Base-by-base conservation (phyloP, 2,797 vertebrate species). In the Luscinia megarhynchos region DNA sequence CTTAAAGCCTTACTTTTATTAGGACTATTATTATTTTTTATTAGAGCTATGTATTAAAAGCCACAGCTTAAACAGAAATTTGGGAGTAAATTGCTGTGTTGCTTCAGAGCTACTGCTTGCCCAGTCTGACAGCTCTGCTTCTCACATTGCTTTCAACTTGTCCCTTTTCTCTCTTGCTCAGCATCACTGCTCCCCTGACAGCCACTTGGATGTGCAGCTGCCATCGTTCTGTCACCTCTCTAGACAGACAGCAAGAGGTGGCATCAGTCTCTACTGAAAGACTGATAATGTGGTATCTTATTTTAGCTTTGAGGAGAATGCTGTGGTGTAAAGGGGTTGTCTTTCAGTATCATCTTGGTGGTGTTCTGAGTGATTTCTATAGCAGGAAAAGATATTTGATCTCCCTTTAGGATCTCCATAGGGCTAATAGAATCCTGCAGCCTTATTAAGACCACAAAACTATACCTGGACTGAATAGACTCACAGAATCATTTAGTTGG, bases 101-200 rank as follows among this genome's bases (percentile, higher is more conserved):
- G 21, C 64, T 92, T 80, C 63, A 67, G 74, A 91, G 78, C 45
- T 87, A 45, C 55, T 53, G 43, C 58, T 87, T 82, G 32, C 72
- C 48, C 34, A 59, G 51, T 26, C 40, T 22, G 22, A 57, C 51
- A 91, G 51, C 62, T 84, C 66, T 85, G 62, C 54, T 84, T 94
- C 69, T 87, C 53, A 57, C 51, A 63, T 32, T 85, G 61, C 45
- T 92, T 91, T 76, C 27, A 30, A 61, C 53, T 88, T 91, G 76
- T 54, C 69, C 41, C 32, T 92, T 84, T 96, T 78, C 38, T 67
- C 10, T 81, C 61, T 58, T 82, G 53, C 58, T 93, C 76, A 88
- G 55, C 53, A 48, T 88, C 74, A 32, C 9, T 90, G 27, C 48
- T 91, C 53, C 55, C 41, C 76, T 91, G 87, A 83, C 69, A 94